Percentiles rank a stretch among this genome's conserved stretches.
Evolutionary conservation across 2,113 vertebrate genomes (phyloP).

Genomic region (Orthonyx spaldingii): DNA sequence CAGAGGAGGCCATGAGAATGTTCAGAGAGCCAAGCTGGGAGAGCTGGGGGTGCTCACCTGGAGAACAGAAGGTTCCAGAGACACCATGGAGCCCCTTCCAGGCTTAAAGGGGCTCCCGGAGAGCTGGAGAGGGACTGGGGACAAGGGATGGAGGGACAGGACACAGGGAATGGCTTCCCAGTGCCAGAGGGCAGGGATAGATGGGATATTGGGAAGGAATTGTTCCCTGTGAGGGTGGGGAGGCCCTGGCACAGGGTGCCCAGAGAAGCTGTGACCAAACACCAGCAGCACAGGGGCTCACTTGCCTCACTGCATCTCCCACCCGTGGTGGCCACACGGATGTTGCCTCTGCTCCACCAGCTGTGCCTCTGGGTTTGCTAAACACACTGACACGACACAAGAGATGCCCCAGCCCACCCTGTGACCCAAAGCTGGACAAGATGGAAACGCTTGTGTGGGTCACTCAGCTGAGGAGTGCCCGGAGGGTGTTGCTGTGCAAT

Average conservation of each 20-base stretch:
- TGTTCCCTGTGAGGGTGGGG: accelerated
- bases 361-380: background rate
- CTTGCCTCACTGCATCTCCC: background rate
- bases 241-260: background rate
- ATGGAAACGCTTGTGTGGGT: accelerated
- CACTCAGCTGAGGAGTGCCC: background rate
- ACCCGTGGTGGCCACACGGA: background rate
- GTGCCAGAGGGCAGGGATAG: background rate
- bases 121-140: background rate
- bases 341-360: accelerated
- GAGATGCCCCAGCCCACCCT: no score
- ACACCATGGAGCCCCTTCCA: background rate
- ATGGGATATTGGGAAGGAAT: background rate
- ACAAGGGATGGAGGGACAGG: background rate
- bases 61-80: background rate
- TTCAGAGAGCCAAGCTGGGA: background rate
- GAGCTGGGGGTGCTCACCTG: background rate
- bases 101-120: background rate
- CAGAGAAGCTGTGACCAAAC: background rate
- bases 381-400: background rate
- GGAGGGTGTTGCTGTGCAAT: background rate
- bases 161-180: background rate
- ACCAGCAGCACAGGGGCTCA: accelerated
- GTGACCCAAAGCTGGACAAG: background rate
- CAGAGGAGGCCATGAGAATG: background rate